Percentiles rank a stretch among this genome's conserved stretches.
These are phyloP conservation scores for Microchrysa polita DNA, from an alignment of 2,888 invertebrate genomes.

Conservation along the genomic window DNA sequence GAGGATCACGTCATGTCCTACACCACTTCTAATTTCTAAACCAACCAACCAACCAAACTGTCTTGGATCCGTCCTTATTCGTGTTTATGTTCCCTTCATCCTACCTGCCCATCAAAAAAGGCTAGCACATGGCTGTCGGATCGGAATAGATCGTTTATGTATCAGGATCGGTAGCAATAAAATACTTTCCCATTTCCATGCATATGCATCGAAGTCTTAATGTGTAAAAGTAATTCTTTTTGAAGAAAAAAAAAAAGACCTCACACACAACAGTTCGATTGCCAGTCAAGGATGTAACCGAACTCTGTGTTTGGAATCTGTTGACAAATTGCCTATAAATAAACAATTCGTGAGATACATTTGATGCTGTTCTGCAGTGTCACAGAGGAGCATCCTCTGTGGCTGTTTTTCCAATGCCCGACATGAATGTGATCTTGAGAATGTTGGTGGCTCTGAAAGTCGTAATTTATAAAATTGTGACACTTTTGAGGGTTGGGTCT, in stretches of 20 bases:
- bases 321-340: slow-evolving; percentile 11
- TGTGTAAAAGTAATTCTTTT: too few relatives aligned
- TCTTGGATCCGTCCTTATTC: too few relatives aligned
- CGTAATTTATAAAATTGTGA: slow-evolving; percentile 11
- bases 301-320: slow-evolving; percentile 2
- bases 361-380: neutral
- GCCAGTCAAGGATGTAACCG: slow-evolving; percentile 9
- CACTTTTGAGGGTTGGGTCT: neutral
- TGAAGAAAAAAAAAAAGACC: neutral
- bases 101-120: too few relatives aligned
- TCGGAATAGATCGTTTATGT: too few relatives aligned
- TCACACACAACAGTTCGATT: slow-evolving; percentile 5
- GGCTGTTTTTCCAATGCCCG: neutral
- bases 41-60: too few relatives aligned
- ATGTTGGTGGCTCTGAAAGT: neutral
- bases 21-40: too few relatives aligned
- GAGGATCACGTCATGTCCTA: too few relatives aligned
- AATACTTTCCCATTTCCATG: too few relatives aligned
- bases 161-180: too few relatives aligned
- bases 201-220: too few relatives aligned
- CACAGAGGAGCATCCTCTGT: neutral
- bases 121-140: too few relatives aligned
- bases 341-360: neutral
- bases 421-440: neutral
- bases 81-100: too few relatives aligned